Percentiles rank a stretch among this genome's conserved stretches.
Conservation (phyloP, 2,888 invertebrate genomes). For the Lasioglossum zephyrum region DNA sequence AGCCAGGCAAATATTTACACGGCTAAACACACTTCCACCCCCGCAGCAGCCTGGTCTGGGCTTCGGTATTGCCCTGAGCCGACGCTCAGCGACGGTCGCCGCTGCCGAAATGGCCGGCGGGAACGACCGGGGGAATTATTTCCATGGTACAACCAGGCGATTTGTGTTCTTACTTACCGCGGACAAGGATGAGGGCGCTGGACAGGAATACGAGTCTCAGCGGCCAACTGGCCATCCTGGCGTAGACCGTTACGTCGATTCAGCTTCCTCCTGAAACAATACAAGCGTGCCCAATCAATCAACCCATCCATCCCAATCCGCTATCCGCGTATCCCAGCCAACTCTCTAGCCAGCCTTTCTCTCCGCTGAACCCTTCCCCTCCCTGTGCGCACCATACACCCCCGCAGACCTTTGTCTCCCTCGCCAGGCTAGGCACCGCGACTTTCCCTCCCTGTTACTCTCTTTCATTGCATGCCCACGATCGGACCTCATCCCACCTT, state of each 20-base stretch:
- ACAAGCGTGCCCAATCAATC: slow-evolving; percentile 83
- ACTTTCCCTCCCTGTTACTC: slow-evolving; percentile 32
- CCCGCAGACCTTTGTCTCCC: slow-evolving; percentile 17
- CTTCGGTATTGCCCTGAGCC: slow-evolving; percentile 26
- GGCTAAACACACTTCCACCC: slow-evolving; percentile 43
- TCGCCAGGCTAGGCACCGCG: background rate
- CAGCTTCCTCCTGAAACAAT: slow-evolving; percentile 84
- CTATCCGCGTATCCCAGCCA: slow-evolving; percentile 70
- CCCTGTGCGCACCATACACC: slow-evolving; percentile 6
- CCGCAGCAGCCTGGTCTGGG: background rate
- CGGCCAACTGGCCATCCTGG: slow-evolving; percentile 83
- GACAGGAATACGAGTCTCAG: slow-evolving; percentile 81
- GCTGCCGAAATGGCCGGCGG: slow-evolving; percentile 39
- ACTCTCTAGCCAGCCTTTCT: slow-evolving; percentile 61
- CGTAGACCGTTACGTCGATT: slow-evolving; percentile 84
- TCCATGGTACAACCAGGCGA: slow-evolving; percentile 17
- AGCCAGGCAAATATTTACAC: slow-evolving; percentile 60
- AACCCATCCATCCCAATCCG: slow-evolving; percentile 78
- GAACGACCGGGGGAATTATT: slow-evolving; percentile 31
- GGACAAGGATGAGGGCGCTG: slow-evolving; percentile 82
- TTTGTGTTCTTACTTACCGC: slow-evolving; percentile 80
- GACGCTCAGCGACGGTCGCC: background rate
- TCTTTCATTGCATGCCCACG: slow-evolving; percentile 54
- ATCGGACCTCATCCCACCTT: slow-evolving; percentile 70
- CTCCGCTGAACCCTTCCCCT: slow-evolving; percentile 55